Conservation (phyloP, 2,888 invertebrate genomes). For the Chaetogeoica ovagalla region DNA sequence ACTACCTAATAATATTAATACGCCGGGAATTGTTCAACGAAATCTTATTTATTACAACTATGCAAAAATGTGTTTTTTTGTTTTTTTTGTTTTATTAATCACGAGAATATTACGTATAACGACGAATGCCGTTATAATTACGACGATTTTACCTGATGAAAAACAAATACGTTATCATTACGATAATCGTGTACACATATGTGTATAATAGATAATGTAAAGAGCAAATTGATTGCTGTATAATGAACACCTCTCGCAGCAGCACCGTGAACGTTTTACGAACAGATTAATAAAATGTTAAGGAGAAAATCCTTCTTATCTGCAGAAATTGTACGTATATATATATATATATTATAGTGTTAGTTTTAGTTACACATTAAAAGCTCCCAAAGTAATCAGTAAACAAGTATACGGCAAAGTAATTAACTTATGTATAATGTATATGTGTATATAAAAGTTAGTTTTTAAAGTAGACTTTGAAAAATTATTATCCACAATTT, state of each 20-base stretch:
- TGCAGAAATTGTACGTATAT: not conserved
- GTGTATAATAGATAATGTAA: not conserved
- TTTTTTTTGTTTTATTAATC: too few species aligned
- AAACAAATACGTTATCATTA: not conserved
- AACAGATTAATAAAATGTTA: slow-evolving; percentile 6
- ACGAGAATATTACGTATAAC: not conserved
- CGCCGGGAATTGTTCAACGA: not conserved
- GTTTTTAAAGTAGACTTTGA: slow-evolving; percentile 12
- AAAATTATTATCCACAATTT: slow-evolving; percentile 10
- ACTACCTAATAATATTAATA: too few species aligned
- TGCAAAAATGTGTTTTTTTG: not conserved
- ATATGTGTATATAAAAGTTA: not conserved
- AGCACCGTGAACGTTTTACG: not conserved
- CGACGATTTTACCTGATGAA: not conserved
- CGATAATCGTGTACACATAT: not conserved
- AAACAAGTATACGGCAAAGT: slow-evolving; percentile 18
- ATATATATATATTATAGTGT: not conserved
- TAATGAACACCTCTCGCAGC: not conserved
- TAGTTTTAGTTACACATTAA: not conserved
- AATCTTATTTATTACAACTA: too few species aligned
- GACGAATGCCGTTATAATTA: not conserved
- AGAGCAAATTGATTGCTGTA: not conserved
- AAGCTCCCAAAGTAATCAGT: slow-evolving; percentile 13
- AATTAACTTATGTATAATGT: slow-evolving; percentile 4
- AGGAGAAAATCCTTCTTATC: slow-evolving; percentile 11